Percentiles rank a stretch among this genome's conserved stretches.
These are phyloP conservation scores for Rhipidura dahli DNA, from an alignment of 2,113 vertebrate genomes.

Conservation along the genomic window DNA sequence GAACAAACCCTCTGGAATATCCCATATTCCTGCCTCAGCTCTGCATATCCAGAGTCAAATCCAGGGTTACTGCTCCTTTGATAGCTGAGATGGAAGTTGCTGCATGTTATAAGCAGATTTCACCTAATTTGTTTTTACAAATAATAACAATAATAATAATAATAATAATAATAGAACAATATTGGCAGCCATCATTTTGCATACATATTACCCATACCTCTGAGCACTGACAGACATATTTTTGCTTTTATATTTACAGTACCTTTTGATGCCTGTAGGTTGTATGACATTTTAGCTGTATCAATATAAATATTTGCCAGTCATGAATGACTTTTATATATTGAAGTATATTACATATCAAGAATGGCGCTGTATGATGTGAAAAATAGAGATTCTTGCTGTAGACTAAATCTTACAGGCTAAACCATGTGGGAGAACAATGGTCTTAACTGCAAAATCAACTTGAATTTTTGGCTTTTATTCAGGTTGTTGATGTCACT, in stretches of 20 bases:
- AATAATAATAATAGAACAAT: neutral
- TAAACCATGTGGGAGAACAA: neutral
- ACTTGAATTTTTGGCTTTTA: slow-evolving; percentile 54
- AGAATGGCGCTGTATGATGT: neutral
- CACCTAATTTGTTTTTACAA: neutral
- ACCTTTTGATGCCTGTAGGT: neutral
- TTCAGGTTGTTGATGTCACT: slow-evolving; percentile 56
- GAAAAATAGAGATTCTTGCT: neutral
- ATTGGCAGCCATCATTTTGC: neutral
- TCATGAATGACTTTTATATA: neutral
- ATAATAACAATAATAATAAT: neutral
- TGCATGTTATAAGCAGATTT: neutral
- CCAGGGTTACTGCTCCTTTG: neutral
- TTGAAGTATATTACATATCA: neutral
- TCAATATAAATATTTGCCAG: neutral
- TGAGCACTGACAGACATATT: neutral
- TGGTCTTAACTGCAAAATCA: slow-evolving; percentile 42
- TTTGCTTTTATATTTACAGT: neutral
- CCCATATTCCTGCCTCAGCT: neutral
- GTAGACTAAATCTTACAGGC: neutral
- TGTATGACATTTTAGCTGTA: neutral
- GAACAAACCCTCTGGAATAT: neutral
- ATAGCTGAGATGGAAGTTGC: neutral
- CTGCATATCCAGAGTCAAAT: neutral
- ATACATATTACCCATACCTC: neutral